Base-by-base conservation (phyloP, 2,113 vertebrate genomes). In the Pollimyrus isidori region DNA sequence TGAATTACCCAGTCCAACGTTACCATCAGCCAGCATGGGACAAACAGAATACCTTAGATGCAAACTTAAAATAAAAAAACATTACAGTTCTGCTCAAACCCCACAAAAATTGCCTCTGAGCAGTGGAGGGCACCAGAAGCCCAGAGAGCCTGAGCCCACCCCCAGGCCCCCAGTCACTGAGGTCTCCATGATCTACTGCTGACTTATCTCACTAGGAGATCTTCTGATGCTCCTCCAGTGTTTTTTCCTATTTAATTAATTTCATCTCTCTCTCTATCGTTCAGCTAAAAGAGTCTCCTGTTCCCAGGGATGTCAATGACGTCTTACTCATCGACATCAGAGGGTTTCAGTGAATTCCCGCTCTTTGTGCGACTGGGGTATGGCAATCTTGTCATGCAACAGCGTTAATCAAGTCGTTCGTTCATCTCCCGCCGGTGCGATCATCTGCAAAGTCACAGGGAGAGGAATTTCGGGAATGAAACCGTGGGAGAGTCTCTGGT, bases 301-400 rank as follows among this genome's bases (percentile, higher is more conserved):
- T 58, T 87, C 91, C 92, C 19, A 87, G 76, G 88, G 88, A 90
- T 87, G 45, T 39, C 89, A 48, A 82, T 62, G 69, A 53, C 90
- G 53, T 86, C 73, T 86, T 93, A 87, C 88, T 91, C 90, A 90
- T 53, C 83, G 73, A 87, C 90, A 90, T 91, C 58, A 88, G 89
- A 92, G 89, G 90, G 88, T 90, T 88, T 53, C 65, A 80, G 90
- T 89, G 90, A 89, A 93, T 91, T 92, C 91, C 90, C 89, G 86
- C 90, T 88, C 90, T 86, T 92, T 91, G 91, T 90, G 91, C 88
- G 91, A 91, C 90, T 88, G 84, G 10, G 91, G 89, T 89, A 89
- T 15, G 52, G 56, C 65, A 69, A 87, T 53, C 82, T 89, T 91
- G 91, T 92, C 91, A 89, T 87, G 89, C 89, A 90, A 85, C 85